Conservation (phyloP, 1,140 invertebrate genomes). For the Ridgeia piscesae region DNA sequence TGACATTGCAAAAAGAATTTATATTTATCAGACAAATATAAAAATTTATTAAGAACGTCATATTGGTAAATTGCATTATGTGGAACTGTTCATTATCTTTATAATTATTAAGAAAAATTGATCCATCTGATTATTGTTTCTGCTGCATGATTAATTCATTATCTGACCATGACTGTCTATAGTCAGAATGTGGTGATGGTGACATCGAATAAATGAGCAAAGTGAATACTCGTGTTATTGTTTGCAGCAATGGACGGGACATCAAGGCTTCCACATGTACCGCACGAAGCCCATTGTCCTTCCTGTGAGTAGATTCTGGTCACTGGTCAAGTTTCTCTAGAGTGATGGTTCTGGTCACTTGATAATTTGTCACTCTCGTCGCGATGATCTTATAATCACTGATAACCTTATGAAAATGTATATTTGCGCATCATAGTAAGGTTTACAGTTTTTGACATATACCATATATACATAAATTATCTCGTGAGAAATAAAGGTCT, state of each 20-base stretch:
- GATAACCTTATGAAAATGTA: too few species aligned
- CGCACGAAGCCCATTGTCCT: slow-evolving; percentile 3
- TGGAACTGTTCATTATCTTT: too few species aligned
- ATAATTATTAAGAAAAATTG: background rate
- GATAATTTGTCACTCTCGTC: background rate
- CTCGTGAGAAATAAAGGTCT: too few species aligned
- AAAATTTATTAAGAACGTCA: background rate
- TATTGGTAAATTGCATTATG: too few species aligned
- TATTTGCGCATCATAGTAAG: background rate
- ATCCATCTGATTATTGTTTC: background rate
- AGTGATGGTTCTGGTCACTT: background rate
- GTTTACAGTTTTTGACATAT: background rate
- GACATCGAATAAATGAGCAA: background rate
- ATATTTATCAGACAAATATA: background rate
- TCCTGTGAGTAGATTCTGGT: background rate
- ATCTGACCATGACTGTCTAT: background rate
- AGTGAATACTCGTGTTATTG: background rate
- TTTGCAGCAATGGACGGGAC: slow-evolving; percentile 8
- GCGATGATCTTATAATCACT: background rate
- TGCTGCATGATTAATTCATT: background rate
- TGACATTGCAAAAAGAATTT: background rate
- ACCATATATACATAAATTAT: background rate
- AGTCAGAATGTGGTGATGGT: background rate
- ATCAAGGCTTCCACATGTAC: slow-evolving; percentile 7
- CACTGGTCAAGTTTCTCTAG: background rate